Conservation (phyloP, 1,140 invertebrate species). For the Acromyrmex charruanus region DNA sequence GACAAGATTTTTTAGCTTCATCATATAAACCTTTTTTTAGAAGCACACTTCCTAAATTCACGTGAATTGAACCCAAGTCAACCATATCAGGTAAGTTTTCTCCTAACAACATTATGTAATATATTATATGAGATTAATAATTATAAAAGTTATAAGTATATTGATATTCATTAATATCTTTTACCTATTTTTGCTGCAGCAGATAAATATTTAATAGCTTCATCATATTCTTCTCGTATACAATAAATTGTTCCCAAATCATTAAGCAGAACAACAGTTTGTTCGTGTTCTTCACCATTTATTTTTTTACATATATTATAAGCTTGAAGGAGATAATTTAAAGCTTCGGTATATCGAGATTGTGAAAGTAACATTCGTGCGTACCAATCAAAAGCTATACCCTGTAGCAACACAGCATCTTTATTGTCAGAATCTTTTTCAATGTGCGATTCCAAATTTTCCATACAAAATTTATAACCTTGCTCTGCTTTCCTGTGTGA, state of each 20-base stretch:
- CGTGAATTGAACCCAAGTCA: slow-evolving; percentile 91
- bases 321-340: slow-evolving; percentile 90
- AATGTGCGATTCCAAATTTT: slow-evolving; percentile 89
- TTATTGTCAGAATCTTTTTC: slow-evolving; percentile 86
- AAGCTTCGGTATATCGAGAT: slow-evolving; percentile 89
- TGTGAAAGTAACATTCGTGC: slow-evolving; percentile 91
- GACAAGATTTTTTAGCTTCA: slow-evolving; percentile 91
- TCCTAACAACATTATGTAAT: slow-evolving; percentile 76
- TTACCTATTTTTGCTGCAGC: slow-evolving; percentile 90
- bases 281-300: slow-evolving; percentile 90
- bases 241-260: slow-evolving; percentile 93
- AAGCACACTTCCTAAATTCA: slow-evolving; percentile 94
- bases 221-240: slow-evolving; percentile 89
- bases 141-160: slow-evolving; percentile 41
- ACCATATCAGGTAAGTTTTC: slow-evolving; percentile 88
- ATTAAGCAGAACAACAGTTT: slow-evolving; percentile 93
- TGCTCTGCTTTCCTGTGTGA: slow-evolving; percentile 88
- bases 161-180: slow-evolving; percentile 62
- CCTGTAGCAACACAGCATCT: slow-evolving; percentile 89
- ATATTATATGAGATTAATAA: slow-evolving; percentile 31
- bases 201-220: slow-evolving; percentile 91
- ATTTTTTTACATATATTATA: slow-evolving; percentile 89
- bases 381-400: slow-evolving; percentile 93
- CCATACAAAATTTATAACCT: slow-evolving; percentile 92
- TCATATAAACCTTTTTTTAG: slow-evolving; percentile 90